Evolutionary conservation across 1,140 invertebrate species (phyloP).

Genomic region (Eueides isabella): DNA sequence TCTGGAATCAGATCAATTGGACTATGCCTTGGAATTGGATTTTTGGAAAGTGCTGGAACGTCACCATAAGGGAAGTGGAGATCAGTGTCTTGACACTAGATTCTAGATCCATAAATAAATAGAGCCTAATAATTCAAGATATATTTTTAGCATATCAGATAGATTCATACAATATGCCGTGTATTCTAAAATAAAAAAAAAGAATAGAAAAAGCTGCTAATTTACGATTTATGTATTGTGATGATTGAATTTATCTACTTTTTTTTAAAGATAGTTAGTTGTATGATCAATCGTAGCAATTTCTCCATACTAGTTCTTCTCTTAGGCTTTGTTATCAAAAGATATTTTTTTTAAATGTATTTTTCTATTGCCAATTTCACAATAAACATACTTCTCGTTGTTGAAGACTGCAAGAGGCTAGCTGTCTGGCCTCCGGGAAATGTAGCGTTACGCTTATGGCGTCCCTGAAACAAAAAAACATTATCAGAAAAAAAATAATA

Average conservation of each 20-base stretch:
- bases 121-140: no score
- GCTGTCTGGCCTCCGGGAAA: constrained; percentile 88
- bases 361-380: background rate
- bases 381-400: constrained; percentile 76
- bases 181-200: constrained; percentile 56
- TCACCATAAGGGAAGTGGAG: background rate
- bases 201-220: no score
- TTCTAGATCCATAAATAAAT: no score
- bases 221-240: no score
- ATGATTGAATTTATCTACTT: no score
- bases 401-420: constrained; percentile 79
- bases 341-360: no score
- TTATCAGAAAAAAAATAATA: background rate
- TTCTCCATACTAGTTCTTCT: no score
- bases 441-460: constrained; percentile 92
- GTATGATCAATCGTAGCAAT: no score
- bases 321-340: no score
- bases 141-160: no score
- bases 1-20: constrained; percentile 51
- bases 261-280: no score
- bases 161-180: constrained; percentile 40
- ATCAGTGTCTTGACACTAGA: background rate
- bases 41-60: background rate
- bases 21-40: constrained; percentile 6
- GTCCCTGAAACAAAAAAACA: constrained; percentile 81